phyloP scores from a whole-genome alignment of 1,140 invertebrate genomes.

The Drosophila kohkoa region DNA sequence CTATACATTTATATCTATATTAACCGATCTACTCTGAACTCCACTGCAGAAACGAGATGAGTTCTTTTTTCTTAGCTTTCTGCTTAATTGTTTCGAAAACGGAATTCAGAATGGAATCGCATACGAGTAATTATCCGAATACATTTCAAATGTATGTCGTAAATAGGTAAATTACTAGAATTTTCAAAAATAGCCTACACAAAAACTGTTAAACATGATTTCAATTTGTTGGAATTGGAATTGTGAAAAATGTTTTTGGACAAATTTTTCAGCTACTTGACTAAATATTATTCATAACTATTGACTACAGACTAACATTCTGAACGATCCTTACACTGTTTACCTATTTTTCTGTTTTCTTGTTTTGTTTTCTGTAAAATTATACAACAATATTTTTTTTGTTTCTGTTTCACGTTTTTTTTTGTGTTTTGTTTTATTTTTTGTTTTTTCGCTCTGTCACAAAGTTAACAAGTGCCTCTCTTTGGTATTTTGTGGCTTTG shows the following conservation, averaged over 20 bases:
- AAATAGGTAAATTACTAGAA: conserved; percentile 43
- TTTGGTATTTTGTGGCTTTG: conserved; percentile 34
- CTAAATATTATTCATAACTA: conserved; percentile 39
- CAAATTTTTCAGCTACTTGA: conserved; percentile 43
- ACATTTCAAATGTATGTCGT: conserved; percentile 73
- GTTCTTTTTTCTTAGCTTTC: conserved; percentile 6
- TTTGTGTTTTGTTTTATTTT: neutral
- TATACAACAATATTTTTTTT: conserved; percentile 45
- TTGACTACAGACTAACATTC: conserved; percentile 32
- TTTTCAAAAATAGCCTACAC: conserved; percentile 54
- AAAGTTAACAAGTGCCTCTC: conserved; percentile 60
- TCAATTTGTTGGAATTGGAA: conserved; percentile 20
- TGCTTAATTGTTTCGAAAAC: neutral
- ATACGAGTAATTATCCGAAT: conserved; percentile 43
- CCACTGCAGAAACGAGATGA: neutral
- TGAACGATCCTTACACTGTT: conserved; percentile 32
- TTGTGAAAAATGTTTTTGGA: conserved; percentile 39
- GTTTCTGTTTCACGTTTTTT: neutral
- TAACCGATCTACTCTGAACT: neutral
- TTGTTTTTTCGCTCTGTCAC: conserved; percentile 56
- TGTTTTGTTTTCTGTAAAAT: conserved; percentile 35
- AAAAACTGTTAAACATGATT: conserved; percentile 33
- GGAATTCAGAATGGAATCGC: conserved; percentile 3
- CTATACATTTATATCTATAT: conserved; percentile 16
- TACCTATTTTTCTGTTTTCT: conserved; percentile 4